phyloP scores from a whole-genome alignment of 2,888 invertebrate species.

The Oegoconia quadripuncta region DNA sequence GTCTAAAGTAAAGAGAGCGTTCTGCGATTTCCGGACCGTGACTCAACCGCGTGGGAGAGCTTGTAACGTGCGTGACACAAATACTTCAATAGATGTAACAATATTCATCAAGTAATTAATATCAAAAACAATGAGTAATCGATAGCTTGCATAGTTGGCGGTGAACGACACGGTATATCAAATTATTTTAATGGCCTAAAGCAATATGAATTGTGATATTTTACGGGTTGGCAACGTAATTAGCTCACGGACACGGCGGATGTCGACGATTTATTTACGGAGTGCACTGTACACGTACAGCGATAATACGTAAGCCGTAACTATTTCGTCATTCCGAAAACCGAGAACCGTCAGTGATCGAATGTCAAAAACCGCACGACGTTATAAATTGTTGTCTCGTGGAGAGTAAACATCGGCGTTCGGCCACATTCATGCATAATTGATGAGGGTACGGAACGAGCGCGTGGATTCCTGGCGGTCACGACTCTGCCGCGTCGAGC shows the following conservation, averaged over 20 bases:
- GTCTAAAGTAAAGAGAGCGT: slow-evolving; percentile 26
- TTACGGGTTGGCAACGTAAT: slow-evolving; percentile 22
- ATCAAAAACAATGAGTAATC: slow-evolving; percentile 52
- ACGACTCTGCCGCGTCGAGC: slow-evolving; percentile 58
- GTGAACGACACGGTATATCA: slow-evolving; percentile 36
- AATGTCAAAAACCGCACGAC: slow-evolving; percentile 75
- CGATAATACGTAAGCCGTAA: slow-evolving; percentile 35
- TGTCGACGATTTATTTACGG: slow-evolving; percentile 29
- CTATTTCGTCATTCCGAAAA: slow-evolving; percentile 50
- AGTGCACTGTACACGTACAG: slow-evolving; percentile 27
- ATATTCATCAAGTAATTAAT: not conserved
- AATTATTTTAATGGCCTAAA: slow-evolving; percentile 45
- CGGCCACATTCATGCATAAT: slow-evolving; percentile 77
- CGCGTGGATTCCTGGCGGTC: slow-evolving; percentile 74
- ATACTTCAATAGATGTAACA: not conserved
- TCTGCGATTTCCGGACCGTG: slow-evolving; percentile 36
- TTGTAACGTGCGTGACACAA: slow-evolving; percentile 5
- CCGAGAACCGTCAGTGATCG: slow-evolving; percentile 51
- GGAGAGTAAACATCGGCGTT: slow-evolving; percentile 75
- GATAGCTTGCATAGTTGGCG: slow-evolving; percentile 59
- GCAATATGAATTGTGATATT: slow-evolving; percentile 45
- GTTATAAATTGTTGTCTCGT: slow-evolving; percentile 75
- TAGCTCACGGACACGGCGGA: slow-evolving; percentile 20
- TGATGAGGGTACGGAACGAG: slow-evolving; percentile 71
- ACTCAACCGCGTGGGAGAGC: slow-evolving; percentile 38